phyloP scores from a whole-genome alignment of 2,113 vertebrate genomes.

The Neofelis nebulosa region DNA sequence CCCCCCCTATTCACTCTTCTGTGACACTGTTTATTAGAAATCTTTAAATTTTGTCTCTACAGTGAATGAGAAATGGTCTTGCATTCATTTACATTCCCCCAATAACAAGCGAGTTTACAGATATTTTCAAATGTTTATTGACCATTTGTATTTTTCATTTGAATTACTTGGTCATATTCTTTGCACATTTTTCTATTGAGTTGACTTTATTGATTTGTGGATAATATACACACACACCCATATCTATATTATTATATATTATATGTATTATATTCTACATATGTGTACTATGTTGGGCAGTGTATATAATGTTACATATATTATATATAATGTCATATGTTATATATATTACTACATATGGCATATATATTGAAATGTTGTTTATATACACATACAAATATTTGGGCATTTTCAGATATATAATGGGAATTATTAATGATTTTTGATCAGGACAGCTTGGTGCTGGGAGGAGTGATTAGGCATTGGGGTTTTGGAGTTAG shows the following conservation, averaged over 20 bases:
- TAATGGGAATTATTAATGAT: not conserved
- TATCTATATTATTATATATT: not conserved
- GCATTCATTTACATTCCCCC: not conserved
- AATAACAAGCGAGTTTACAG: not conserved
- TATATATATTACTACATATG: not conserved
- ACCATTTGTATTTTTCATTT: not conserved
- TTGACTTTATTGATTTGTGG: not conserved
- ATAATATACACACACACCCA: not conserved
- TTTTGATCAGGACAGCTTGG: not conserved
- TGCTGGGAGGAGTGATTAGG: not conserved
- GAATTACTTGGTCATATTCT: constrained; percentile 3
- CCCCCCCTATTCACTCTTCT: not conserved
- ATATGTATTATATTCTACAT: not conserved
- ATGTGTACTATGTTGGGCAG: not conserved
- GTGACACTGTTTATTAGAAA: not conserved
- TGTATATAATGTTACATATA: not conserved
- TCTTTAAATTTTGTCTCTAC: not conserved
- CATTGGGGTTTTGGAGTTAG: not conserved
- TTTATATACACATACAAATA: not conserved
- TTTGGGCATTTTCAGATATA: not conserved
- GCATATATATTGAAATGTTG: not conserved
- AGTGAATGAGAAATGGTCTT: not conserved
- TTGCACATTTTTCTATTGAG: not conserved
- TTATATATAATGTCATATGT: no score
- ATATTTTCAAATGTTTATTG: not conserved